Evolutionary conservation across 2,113 vertebrate species (phyloP).

Genomic region (Eidolon helvum): DNA sequence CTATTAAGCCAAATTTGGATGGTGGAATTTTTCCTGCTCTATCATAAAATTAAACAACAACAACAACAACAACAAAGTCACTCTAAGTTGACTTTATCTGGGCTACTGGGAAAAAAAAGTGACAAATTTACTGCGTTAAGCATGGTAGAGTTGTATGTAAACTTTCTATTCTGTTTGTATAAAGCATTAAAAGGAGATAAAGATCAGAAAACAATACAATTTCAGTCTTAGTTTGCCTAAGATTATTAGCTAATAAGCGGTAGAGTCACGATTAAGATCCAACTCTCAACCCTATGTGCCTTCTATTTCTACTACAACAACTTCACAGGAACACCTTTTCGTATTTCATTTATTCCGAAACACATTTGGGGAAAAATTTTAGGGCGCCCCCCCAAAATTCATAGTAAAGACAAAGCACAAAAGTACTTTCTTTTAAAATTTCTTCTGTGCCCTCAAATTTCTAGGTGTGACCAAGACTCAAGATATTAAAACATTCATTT

Average conservation of each 20-base stretch:
- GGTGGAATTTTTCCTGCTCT: background rate
- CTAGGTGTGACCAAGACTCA: background rate
- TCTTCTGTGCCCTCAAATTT: background rate
- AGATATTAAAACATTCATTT: background rate
- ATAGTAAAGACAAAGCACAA: background rate
- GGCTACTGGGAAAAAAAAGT: background rate
- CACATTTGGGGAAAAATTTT: background rate
- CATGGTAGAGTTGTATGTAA: slow-evolving; percentile 6
- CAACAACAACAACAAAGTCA: background rate
- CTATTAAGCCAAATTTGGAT: slow-evolving; percentile 15
- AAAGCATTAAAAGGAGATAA: slow-evolving; percentile 13
- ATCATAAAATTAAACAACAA: background rate
- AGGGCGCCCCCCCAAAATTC: background rate
- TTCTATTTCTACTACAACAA: slow-evolving; percentile 3
- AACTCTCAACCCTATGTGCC: background rate
- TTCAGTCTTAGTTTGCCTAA: slow-evolving; percentile 14
- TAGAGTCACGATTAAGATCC: background rate
- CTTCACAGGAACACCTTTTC: background rate
- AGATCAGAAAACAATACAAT: slow-evolving; percentile 26
- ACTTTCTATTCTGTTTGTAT: background rate
- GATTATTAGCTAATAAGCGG: background rate
- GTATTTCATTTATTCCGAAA: slow-evolving; percentile 10
- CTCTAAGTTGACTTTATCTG: background rate
- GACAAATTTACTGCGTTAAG: slow-evolving; percentile 16
- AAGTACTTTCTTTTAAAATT: slow-evolving; percentile 17